Base-by-base conservation (phyloP, 2,888 invertebrate genomes). In the Caenorhabditis zanzibari region DNA sequence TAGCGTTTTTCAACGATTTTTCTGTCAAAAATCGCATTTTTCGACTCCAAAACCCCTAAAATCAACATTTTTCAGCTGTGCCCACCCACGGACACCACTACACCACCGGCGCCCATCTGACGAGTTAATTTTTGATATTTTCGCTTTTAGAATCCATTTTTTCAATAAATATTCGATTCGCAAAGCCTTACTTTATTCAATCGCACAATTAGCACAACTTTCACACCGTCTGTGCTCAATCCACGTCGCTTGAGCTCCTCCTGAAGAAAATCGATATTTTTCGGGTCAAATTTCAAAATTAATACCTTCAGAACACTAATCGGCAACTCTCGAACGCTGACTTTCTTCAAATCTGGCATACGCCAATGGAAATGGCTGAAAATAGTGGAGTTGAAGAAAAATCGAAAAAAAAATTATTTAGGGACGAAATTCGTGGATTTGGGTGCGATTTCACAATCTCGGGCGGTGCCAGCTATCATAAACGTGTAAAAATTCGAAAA, bases 201-300 rank as follows among this genome's bases (percentile, higher is more conserved):
- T 44, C 97, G 95, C 24, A 96, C 96, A 54, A 95, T 94, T 76
- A 96, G 94, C 92, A 96, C 96, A 0, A 96, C 95, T 91, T 96
- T 96, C 32, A 96, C 93, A 93, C 96, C 97, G 94, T 96, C 96
- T 28, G 95, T 94, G 92, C 95, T 96, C 71, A 96, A 94, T 91
- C 95, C 95, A 24, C 97, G 95, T 1, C 96, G 96, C 81, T 95
- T 95, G 89, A 98, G 93, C 93, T 97, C 87, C 4, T 44, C n/a
- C 82, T 82, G 58, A 81, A 75, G 49, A 58, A 66, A n/a, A 22
- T 26, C 4, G n/a, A 4, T 7, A 24, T 24, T 56, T 69, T 56
- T 56, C 10, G 12, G 12, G 38, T 2, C n/a, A 12, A 24, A 24
- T 35, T 54, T 54, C 38, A 10, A 22, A 72, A 59, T 59, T 28